Conservation (phyloP, 2,797 vertebrate species). For the Hozukius guyotensis region DNA sequence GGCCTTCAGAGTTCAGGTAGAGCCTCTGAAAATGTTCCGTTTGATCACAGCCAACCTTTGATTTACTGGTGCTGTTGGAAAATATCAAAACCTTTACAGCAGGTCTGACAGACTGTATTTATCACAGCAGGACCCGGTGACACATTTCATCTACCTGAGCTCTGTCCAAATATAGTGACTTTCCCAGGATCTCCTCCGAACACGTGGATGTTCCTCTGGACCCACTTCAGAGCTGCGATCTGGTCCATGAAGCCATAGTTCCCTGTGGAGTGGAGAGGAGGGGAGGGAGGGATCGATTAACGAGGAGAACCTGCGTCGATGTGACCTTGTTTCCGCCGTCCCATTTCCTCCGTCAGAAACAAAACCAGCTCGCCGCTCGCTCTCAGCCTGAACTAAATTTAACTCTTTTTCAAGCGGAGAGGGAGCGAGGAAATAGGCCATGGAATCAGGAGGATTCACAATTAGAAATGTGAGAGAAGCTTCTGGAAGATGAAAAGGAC, state of each 20-base stretch:
- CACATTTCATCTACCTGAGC: conserved; percentile 70
- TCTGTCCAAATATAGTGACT: conserved; percentile 86
- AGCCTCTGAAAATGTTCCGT: too few relatives aligned
- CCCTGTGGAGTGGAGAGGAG: conserved; percentile 57
- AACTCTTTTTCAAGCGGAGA: conserved; percentile 26
- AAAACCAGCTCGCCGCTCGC: background rate
- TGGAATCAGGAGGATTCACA: conserved; percentile 31
- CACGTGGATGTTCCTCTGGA: conserved; percentile 81
- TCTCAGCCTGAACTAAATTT: conserved; percentile 40
- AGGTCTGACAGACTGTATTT: too few relatives aligned
- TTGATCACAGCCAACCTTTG: too few relatives aligned
- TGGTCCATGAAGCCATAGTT: conserved; percentile 90
- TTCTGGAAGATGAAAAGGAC: conserved; percentile 1
- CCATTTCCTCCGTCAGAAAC: conserved; percentile 43
- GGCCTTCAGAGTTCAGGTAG: too few relatives aligned
- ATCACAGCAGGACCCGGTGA: background rate
- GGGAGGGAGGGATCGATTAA: background rate
- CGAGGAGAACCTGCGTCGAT: background rate
- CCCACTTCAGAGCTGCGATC: conserved; percentile 85
- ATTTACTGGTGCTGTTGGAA: too few relatives aligned
- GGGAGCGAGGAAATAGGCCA: conserved; percentile 47
- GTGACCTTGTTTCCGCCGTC: conserved; percentile 42
- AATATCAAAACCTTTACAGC: too few relatives aligned
- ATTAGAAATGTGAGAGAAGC: conserved; percentile 27
- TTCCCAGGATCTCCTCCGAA: conserved; percentile 85